Evolutionary conservation across 2,797 vertebrate genomes (phyloP), one percentile per base, ranked within the genome.

Genomic region (Gambelia wislizenii): DNA sequence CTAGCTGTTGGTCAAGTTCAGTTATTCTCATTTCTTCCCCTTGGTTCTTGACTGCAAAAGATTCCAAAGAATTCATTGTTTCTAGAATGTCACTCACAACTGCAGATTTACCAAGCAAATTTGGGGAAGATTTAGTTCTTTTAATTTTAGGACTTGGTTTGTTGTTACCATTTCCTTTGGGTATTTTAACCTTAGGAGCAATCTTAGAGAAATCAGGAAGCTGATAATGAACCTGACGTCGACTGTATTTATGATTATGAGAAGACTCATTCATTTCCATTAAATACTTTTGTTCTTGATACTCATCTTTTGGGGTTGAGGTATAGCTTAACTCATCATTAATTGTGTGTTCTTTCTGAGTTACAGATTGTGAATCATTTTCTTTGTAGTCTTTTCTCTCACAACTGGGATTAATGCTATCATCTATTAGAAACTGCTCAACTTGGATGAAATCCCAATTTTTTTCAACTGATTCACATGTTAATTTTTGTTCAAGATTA

Each of bases 131-230:
- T 91, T 95, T 97, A 87, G 91, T 88, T 95, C 92, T 96, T 91
- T 96, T 95, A 47, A 93, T 90, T 86, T 83, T 79, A 76, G 89
- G 87, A 84, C 86, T 84, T 78, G 94, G 95, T 12, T 47, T 47
- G 54, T 94, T 96, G 85, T 92, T 82, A 64, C 83, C 84, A 88
- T 84, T 94, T 67, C 77, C 91, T 96, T 97, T 97, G 49, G 97
- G 97, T 91, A 97, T 97, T 96, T 97, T 96, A 33, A 98, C 96
- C 94, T 98, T 97, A 14, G 98, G 93, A 86, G 95, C 89, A 90
- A 97, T 94, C 92, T 98, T 95, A 70, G 97, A 98, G 93, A 98
- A 98, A 93, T 98, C 96, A 13, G 97, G 97, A 47, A 96, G 95
- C 1, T 93, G 97, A 74, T 95, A 98, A 92, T 96, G 97, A 93